Evolutionary conservation across 2,113 vertebrate species (phyloP), one percentile per base, ranked within the genome.

Genomic region (Thunnus maccoyii): DNA sequence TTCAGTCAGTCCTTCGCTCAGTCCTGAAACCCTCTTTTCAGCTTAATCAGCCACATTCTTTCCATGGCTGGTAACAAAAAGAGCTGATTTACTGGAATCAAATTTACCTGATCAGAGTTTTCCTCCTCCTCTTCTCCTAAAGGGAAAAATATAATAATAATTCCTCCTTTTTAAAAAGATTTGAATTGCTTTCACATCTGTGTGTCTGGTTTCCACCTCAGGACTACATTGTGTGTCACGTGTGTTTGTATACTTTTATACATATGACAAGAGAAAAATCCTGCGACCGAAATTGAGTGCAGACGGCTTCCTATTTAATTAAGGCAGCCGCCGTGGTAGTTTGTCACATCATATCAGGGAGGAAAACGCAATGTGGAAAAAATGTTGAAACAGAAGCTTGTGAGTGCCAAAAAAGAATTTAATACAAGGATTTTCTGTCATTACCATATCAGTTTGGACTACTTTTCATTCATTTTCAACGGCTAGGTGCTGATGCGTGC

Each of bases 31-130:
- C 22, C 36, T 62, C 27, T 50, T 69, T 70, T 80, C 15, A 66
- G 72, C 91, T 83, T 83, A 76, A 87, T 91, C 87, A 86, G 72
- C 72, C 48, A 60, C 91, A 93, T 95, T 94, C 92, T 84, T 94
- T 94, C 91, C 91, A 69, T 51, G 65, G 79, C 82, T 72, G 86
- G 87, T 91, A 93, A 82, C 63, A 84, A 76, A 63, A 86, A 72
- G 83, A 65, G 50, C 80, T 58, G 77, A 92, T 83, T 84, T 75
- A 63, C 79, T 87, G 88, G 91, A 89, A 89, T 90, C 72, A 89
- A 89, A 92, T 93, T 79, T 88, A 85, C 86, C 76, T 74, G 90
- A 93, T 94, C 87, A 75, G 62, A 87, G 76, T 90, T 91, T 92
- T 87, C 88, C 78, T 83, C 46, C 64, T 82, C 17, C 0, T 47